Evolutionary conservation across 1,140 invertebrate species (phyloP).

Genomic region (Drosophila fuyamai): DNA sequence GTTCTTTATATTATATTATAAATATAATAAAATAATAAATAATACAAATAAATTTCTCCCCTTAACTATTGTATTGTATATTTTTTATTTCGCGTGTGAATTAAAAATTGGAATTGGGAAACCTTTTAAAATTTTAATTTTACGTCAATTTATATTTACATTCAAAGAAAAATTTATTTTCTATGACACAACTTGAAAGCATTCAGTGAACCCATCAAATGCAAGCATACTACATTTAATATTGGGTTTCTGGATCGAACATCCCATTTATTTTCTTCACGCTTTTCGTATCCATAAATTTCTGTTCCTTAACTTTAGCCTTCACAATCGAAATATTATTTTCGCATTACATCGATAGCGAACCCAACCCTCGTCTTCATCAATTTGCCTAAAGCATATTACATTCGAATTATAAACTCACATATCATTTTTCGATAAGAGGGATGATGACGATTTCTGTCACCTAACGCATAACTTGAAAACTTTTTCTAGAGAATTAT

Average conservation of each 20-base stretch:
- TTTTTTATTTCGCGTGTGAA: background rate
- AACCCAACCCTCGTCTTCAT: conserved; percentile 23
- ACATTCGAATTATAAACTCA: conserved; percentile 61
- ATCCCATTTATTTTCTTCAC: conserved; percentile 9
- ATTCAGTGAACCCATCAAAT: conserved; percentile 1
- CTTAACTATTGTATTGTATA: too few relatives aligned
- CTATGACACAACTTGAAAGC: background rate
- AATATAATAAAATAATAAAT: too few relatives aligned
- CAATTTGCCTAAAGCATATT: conserved; percentile 49
- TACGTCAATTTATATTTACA: too few relatives aligned
- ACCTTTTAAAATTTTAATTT: too few relatives aligned
- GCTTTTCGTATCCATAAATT: conserved; percentile 8
- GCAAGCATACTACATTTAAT: background rate
- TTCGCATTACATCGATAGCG: conserved; percentile 37
- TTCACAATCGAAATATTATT: conserved; percentile 9
- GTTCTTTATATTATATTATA: too few relatives aligned
- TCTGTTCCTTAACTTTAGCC: background rate
- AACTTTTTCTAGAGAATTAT: conserved; percentile 71
- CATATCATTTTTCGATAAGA: conserved; percentile 54
- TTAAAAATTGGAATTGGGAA: too few relatives aligned
- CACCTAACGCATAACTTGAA: conserved; percentile 53
- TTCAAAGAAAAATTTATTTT: background rate
- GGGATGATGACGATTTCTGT: conserved; percentile 53
- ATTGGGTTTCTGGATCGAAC: conserved; percentile 9
- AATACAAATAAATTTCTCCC: too few relatives aligned